These are phyloP conservation scores for Chrysomallon squamiferum DNA, from an alignment of 1,140 invertebrate genomes.

Conservation along the genomic window DNA sequence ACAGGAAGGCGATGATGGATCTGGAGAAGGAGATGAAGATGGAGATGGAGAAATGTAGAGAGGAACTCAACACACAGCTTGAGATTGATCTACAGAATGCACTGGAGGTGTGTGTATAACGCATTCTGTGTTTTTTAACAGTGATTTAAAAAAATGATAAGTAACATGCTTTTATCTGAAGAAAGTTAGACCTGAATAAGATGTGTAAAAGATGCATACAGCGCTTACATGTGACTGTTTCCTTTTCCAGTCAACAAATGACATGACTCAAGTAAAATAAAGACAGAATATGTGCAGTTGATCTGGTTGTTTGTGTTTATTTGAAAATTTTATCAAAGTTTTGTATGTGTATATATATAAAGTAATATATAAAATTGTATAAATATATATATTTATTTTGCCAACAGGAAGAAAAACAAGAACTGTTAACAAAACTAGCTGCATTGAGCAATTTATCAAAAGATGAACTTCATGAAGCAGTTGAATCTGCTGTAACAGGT, in stretches of 20 bases:
- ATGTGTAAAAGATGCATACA: too few species aligned
- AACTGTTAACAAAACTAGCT: constrained; percentile 51
- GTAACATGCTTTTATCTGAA: too few species aligned
- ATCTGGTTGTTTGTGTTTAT: too few species aligned
- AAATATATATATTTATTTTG: neutral
- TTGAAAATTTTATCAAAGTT: too few species aligned
- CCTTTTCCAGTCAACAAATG: too few species aligned
- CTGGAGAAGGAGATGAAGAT: constrained; percentile 54
- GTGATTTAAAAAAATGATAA: too few species aligned
- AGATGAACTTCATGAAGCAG: constrained; percentile 40
- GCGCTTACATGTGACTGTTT: too few species aligned
- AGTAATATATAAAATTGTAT: too few species aligned
- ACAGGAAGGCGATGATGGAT: constrained; percentile 44
- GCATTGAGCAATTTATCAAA: constrained; percentile 49
- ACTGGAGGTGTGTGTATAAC: constrained; percentile 37
- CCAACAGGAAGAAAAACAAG: constrained; percentile 45
- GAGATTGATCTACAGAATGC: constrained; percentile 48
- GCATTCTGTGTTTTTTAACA: neutral
- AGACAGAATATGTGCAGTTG: too few species aligned
- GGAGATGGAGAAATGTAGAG: constrained; percentile 49
- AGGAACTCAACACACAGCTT: constrained; percentile 47
- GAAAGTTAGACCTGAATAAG: too few species aligned
- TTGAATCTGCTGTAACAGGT: constrained; percentile 43
- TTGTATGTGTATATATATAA: too few species aligned
- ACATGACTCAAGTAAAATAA: too few species aligned